A percentile compares a stretch with the other conserved stretches of the same genome.
phyloP scores from a whole-genome alignment of 2,888 invertebrate genomes.

The Stomorhina lunata region DNA sequence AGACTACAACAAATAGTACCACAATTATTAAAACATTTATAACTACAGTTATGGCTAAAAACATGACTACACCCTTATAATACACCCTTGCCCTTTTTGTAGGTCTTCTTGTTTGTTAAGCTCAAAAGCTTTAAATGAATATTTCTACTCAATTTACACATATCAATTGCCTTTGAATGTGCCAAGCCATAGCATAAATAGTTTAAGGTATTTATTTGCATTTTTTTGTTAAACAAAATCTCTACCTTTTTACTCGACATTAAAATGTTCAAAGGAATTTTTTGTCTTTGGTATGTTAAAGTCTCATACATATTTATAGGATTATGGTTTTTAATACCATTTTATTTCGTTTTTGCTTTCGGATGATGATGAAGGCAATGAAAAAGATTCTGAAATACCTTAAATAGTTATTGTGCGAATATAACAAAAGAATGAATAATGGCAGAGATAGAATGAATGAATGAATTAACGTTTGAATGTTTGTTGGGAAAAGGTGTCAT shows the following conservation, averaged over 20 bases:
- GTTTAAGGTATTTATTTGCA: neutral
- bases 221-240: neutral
- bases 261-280: conserved; percentile 35
- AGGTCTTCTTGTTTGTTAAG: neutral
- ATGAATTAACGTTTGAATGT: no score
- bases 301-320: conserved; percentile 7
- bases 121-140: neutral
- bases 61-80: no score
- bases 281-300: neutral
- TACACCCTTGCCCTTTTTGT: no score
- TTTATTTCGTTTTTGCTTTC: neutral
- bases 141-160: conserved; percentile 32
- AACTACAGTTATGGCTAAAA: no score
- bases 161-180: neutral
- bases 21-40: no score
- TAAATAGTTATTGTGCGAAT: neutral
- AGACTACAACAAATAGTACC: no score
- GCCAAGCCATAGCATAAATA: neutral
- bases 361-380: neutral
- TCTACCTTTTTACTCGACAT: neutral
- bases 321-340: conserved; percentile 48
- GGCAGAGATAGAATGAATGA: no score
- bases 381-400: neutral
- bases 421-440: conserved; percentile 28
- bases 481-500: neutral